phyloP scores from a whole-genome alignment of 2,888 invertebrate species.

The Monochamus alternatus region DNA sequence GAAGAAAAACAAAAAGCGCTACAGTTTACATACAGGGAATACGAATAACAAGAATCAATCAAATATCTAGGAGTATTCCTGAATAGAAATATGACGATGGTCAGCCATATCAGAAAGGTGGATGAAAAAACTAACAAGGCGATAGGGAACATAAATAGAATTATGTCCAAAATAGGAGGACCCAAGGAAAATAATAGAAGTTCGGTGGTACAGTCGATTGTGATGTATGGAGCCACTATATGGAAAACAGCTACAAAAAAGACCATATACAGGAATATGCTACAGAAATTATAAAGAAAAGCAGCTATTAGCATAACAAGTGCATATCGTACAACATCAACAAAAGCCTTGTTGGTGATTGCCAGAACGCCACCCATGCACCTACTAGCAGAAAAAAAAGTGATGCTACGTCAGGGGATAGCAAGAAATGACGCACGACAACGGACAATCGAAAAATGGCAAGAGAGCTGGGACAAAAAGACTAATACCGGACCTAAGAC shows the following conservation, averaged over 20 bases:
- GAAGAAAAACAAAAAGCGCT: not conserved
- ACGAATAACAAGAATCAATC: not conserved
- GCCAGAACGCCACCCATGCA: not conserved
- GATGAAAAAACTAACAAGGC: not conserved
- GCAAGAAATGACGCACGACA: not conserved
- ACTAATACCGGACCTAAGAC: not conserved
- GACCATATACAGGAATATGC: not conserved
- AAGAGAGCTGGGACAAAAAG: not conserved
- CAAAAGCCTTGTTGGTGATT: not conserved
- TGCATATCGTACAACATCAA: not conserved
- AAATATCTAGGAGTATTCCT: not conserved
- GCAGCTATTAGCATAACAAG: not conserved
- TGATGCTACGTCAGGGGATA: not conserved
- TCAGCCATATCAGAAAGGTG: not conserved
- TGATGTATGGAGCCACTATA: not conserved
- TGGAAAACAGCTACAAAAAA: not conserved
- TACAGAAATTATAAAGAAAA: not conserved
- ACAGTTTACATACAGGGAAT: not conserved
- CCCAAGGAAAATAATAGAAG: not conserved
- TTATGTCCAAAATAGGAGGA: not conserved
- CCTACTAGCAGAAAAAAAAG: not conserved
- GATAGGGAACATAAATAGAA: not conserved
- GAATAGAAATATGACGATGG: not conserved
- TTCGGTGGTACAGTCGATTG: not conserved
- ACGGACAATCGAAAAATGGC: not conserved